phyloP scores from a whole-genome alignment of 2,797 vertebrate genomes.

The Limnodromus scolopaceus region DNA sequence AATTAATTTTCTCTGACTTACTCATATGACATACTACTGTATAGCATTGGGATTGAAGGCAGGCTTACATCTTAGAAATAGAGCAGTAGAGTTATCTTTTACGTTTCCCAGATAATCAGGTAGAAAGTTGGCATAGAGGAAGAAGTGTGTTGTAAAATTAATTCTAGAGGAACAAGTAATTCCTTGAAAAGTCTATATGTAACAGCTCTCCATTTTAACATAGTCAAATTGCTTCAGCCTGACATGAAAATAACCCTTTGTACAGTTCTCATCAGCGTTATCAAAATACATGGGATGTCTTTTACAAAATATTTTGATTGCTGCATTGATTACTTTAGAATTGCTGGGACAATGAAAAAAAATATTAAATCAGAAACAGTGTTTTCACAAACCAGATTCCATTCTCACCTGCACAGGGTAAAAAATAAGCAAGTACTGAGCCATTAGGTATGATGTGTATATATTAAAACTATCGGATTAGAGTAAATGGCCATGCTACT shows the following conservation, averaged over 20 bases:
- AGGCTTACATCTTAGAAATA: neutral
- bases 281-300: neutral
- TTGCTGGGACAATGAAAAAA: neutral
- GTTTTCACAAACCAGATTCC: neutral
- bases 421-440: neutral
- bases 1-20: neutral
- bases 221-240: neutral
- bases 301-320: neutral
- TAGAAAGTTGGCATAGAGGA: neutral
- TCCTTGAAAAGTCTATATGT: neutral
- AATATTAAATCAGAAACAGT: neutral
- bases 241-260: neutral
- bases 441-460: neutral
- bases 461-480: neutral
- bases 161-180: neutral
- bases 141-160: neutral
- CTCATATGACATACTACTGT: neutral
- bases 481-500: neutral
- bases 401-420: neutral
- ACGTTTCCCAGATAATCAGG: neutral
- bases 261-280: neutral
- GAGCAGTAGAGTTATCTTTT: neutral
- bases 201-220: neutral
- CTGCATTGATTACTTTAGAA: neutral
- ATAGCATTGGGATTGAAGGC: neutral